phyloP scores from a whole-genome alignment of 2,888 invertebrate genomes.

The Alentia gelatinosa region DNA sequence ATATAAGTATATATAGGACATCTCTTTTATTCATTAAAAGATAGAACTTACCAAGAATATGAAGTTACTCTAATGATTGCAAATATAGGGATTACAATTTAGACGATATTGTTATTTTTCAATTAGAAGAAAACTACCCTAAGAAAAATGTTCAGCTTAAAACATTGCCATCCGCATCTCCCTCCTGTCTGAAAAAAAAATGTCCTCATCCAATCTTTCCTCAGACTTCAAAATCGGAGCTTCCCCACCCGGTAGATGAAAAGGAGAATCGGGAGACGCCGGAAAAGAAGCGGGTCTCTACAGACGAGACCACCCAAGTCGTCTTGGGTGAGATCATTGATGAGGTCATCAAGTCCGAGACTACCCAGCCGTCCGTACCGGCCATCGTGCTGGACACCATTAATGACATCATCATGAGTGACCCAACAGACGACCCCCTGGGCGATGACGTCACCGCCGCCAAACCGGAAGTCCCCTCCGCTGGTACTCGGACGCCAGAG shows the following conservation, averaged over 20 bases:
- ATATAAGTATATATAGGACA: too few species aligned
- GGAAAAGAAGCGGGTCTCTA: neutral
- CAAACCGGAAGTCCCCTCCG: too few species aligned
- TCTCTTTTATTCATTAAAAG: too few species aligned
- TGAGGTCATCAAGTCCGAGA: conserved; percentile 78
- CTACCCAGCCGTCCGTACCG: conserved; percentile 76
- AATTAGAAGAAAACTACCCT: too few species aligned
- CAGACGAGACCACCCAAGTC: neutral
- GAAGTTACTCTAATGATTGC: too few species aligned
- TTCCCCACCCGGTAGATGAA: neutral
- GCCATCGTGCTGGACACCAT: conserved; percentile 78
- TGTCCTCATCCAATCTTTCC: neutral
- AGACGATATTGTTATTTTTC: too few species aligned
- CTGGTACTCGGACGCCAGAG: too few species aligned
- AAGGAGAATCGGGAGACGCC: neutral
- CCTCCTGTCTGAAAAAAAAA: too few species aligned
- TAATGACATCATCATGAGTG: conserved; percentile 71
- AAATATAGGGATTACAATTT: too few species aligned
- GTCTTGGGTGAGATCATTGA: conserved; percentile 75
- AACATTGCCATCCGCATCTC: too few species aligned
- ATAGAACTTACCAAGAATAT: too few species aligned
- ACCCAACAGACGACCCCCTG: conserved; percentile 54
- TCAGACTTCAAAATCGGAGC: neutral
- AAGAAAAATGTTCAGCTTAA: too few species aligned
- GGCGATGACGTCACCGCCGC: neutral